Percentiles rank a stretch among this genome's conserved stretches.
These are phyloP conservation scores for Bradynema listronoti DNA, from an alignment of 1,140 invertebrate genomes.

Conservation along the genomic window DNA sequence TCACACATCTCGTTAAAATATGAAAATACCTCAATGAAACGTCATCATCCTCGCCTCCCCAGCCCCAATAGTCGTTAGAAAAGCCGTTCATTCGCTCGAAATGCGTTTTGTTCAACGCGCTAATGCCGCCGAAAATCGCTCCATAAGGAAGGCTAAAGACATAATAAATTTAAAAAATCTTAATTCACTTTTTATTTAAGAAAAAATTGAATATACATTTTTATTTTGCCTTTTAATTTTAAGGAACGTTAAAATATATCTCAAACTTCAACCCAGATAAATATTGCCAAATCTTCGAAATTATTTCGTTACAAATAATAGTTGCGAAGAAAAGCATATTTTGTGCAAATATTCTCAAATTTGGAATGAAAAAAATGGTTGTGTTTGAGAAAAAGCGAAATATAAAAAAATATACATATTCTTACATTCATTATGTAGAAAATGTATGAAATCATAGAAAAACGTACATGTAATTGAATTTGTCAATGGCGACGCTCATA, in stretches of 20 bases:
- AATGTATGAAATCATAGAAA: no score
- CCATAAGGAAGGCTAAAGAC: conserved; percentile 48
- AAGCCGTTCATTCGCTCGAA: conserved; percentile 79
- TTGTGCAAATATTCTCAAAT: no score
- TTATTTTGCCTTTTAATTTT: no score
- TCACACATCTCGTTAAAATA: no score
- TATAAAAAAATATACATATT: conserved; percentile 1
- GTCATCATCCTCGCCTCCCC: conserved; percentile 59
- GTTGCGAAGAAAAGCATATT: no score
- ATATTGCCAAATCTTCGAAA: background rate
- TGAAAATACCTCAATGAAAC: conserved; percentile 35
- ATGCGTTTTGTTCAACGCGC: conserved; percentile 63
- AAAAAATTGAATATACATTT: no score
- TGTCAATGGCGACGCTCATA: conserved; percentile 87
- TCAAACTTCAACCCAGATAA: conserved; percentile 9
- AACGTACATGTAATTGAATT: conserved; percentile 72
- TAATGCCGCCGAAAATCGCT: conserved; percentile 66
- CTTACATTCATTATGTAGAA: no score
- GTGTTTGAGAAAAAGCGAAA: no score
- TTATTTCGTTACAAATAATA: no score
- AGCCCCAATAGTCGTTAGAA: conserved; percentile 80
- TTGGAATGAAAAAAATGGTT: no score
- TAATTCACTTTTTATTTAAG: no score
- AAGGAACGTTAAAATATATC: no score
- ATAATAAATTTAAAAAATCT: conserved; percentile 10